Conservation (phyloP, 2,113 vertebrate genomes). For the Candoia aspera region DNA sequence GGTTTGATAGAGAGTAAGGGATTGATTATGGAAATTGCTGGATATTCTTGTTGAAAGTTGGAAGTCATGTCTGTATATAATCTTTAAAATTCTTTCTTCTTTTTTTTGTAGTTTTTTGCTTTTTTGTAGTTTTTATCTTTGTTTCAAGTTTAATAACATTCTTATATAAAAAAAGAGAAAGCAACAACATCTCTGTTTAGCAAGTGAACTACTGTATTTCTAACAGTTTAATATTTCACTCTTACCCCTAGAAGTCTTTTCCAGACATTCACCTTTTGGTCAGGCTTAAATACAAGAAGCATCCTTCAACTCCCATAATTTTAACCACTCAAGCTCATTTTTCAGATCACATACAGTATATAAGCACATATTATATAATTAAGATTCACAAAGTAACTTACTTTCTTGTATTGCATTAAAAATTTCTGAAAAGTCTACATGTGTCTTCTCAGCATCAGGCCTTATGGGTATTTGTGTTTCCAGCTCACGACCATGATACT, state of each 20-base stretch:
- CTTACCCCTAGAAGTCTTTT: not conserved
- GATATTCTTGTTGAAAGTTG: no score
- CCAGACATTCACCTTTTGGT: not conserved
- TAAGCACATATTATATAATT: slow-evolving; percentile 31
- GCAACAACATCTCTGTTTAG: not conserved
- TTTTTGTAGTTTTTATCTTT: no score
- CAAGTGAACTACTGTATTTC: no score
- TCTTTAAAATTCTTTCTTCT: no score
- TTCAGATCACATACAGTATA: not conserved
- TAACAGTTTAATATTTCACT: not conserved
- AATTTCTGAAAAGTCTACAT: slow-evolving; percentile 83
- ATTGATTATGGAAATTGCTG: no score
- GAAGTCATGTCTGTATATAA: no score
- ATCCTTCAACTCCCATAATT: not conserved
- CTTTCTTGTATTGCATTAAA: slow-evolving; percentile 84
- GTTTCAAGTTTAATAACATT: no score
- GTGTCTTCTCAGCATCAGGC: slow-evolving; percentile 74
- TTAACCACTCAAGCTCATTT: not conserved
- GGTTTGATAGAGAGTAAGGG: no score
- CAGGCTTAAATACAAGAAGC: not conserved
- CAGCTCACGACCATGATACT: slow-evolving; percentile 76
- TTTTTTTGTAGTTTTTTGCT: no score
- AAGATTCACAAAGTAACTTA: slow-evolving; percentile 72
- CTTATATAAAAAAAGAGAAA: no score
- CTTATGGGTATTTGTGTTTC: slow-evolving; percentile 75